A percentile compares a stretch with the other conserved stretches of the same genome.
Evolutionary conservation across 1,140 invertebrate genomes (phyloP).

Genomic region (Teleogryllus occipitalis): DNA sequence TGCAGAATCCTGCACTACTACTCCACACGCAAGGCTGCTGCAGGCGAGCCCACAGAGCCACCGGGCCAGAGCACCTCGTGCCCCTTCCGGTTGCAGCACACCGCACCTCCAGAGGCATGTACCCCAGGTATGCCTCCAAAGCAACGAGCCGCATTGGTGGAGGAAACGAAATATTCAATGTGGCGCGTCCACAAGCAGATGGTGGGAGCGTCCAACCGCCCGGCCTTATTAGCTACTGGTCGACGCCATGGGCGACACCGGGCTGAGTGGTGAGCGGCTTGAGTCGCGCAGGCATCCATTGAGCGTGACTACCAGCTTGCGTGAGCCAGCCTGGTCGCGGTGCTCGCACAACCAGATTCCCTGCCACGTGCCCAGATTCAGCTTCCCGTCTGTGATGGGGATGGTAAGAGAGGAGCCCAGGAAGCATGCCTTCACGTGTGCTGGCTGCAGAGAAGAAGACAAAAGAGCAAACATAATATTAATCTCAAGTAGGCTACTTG

Average conservation of each 20-base stretch:
- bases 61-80: neutral
- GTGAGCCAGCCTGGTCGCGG: slow-evolving; percentile 85
- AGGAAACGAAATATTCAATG: no score
- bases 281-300: slow-evolving; percentile 80
- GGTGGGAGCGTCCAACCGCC: neutral
- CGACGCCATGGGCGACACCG: slow-evolving; percentile 72
- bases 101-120: no score
- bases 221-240: slow-evolving; percentile 66
- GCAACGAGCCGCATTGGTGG: neutral
- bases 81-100: neutral
- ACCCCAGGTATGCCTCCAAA: neutral
- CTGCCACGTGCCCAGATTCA: slow-evolving; percentile 94
- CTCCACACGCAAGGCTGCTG: no score
- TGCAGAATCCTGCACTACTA: no score
- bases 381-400: slow-evolving; percentile 89
- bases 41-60: no score
- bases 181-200: neutral
- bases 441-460: slow-evolving; percentile 56
- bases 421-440: slow-evolving; percentile 94
- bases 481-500: no score
- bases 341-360: slow-evolving; percentile 97
- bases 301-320: slow-evolving; percentile 83
- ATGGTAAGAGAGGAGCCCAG: slow-evolving; percentile 90
- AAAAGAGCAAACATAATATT: no score
- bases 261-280: slow-evolving; percentile 71